Base-by-base conservation (phyloP, 2,797 vertebrate genomes). In the Eulemur mongoz region DNA sequence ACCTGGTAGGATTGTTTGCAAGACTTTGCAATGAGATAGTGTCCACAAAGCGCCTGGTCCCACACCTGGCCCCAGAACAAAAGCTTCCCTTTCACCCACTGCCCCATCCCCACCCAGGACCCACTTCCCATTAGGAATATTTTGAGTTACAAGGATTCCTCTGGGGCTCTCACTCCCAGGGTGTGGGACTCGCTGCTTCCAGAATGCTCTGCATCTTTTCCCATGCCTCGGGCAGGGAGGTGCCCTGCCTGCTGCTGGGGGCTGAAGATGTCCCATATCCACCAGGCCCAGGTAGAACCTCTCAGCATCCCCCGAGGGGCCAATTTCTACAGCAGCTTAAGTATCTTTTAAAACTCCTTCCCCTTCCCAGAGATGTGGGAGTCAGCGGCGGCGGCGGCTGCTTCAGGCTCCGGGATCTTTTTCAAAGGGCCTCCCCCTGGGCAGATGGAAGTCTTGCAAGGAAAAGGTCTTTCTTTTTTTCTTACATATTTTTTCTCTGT, bases 391-490 rank as follows among this genome's bases (percentile, higher is more conserved):
- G 87, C 30, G 0, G 5, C 43, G 30, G 63, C 82, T 65, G 95
- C 95, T 89, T 0, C 0, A 3, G 78, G 87, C 93, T 85, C 48
- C 54, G 23, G 70, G 79, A 76, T 87, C 82, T 45, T 81, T 97
- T 97, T 97, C 97, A 97, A 97, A 97, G 82, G 86, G 80, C 75
- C 38, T 89, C 82, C 92, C 95, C 89, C 50, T 75, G 89, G 95
- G 97, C 48, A 15, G 80, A 93, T 27, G 20, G 73, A 85, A 89
- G 90, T 75, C 89, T 86, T 48, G 88, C 2, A 13, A 87, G 91
- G 87, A 91, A 97, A 94, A 92, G 40, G 76, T 83, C 75, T 38
- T 76, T 88, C 35, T 70, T 86, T 78, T 88, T 67, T 93, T 57
- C 52, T 80, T 84, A 87, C 7, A 18, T 4, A 0, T 35, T 65